These are phyloP conservation scores for Arion vulgaris DNA, from an alignment of 1,140 invertebrate species.

Conservation along the genomic window DNA sequence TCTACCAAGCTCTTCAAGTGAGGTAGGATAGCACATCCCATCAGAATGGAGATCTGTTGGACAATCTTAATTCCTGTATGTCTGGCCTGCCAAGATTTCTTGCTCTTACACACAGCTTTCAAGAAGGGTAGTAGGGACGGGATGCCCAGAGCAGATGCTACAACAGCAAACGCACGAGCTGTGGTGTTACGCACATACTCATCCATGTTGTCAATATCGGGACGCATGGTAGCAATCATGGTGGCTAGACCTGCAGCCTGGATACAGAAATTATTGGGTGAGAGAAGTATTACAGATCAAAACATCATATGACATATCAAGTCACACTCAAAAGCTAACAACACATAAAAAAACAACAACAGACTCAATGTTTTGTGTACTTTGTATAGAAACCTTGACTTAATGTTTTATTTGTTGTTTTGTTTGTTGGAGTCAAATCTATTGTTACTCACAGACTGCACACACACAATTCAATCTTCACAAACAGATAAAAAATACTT, in stretches of 20 bases:
- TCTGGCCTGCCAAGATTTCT: constrained; percentile 99
- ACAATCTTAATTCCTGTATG: constrained; percentile 99
- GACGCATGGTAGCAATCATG: constrained; percentile 99
- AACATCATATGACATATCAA: too few relatives aligned
- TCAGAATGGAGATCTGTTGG: constrained; percentile 99
- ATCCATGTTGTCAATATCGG: constrained; percentile 99
- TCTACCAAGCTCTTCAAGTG: constrained; percentile 98
- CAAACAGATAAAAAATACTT: too few relatives aligned
- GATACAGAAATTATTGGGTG: constrained; percentile 43
- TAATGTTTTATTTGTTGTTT: too few relatives aligned
- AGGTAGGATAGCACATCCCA: constrained; percentile 99
- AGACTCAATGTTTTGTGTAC: too few relatives aligned
- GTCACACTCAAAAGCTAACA: too few relatives aligned
- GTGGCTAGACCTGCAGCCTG: constrained; percentile 98
- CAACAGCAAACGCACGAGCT: constrained; percentile 98
- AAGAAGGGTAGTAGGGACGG: constrained; percentile 97
- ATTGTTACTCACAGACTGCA: too few relatives aligned
- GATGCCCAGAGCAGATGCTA: constrained; percentile 98
- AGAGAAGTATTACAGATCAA: too few relatives aligned
- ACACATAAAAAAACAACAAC: too few relatives aligned
- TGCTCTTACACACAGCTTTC: constrained; percentile 98
- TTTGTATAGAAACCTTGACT: too few relatives aligned
- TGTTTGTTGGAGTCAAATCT: too few relatives aligned
- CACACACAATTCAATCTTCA: too few relatives aligned
- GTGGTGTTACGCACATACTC: constrained; percentile 99